Evolutionary conservation across 2,888 invertebrate genomes (phyloP).

Genomic region (Volucella inflata): DNA sequence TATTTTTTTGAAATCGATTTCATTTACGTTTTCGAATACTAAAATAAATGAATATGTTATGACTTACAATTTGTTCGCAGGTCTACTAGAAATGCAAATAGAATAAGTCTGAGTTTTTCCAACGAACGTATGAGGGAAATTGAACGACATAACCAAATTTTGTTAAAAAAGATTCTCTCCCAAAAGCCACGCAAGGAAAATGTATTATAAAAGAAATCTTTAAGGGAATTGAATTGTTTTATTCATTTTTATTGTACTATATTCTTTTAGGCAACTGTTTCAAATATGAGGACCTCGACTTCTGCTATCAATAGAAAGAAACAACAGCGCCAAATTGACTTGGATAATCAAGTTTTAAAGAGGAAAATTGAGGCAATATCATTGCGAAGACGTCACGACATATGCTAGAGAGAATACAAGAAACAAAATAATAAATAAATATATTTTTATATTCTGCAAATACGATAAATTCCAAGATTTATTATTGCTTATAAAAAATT

Average conservation of each 20-base stretch:
- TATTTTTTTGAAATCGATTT: background rate
- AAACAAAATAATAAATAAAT: background rate
- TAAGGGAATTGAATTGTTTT: background rate
- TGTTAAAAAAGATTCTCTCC: conserved; percentile 85
- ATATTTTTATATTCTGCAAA: conserved; percentile 48
- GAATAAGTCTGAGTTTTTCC: conserved; percentile 83
- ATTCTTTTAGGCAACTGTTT: conserved; percentile 1
- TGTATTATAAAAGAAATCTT: background rate
- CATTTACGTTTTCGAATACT: background rate
- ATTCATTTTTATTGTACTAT: background rate
- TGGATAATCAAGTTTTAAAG: conserved; percentile 85
- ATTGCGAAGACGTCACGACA: conserved; percentile 20
- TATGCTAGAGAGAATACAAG: background rate
- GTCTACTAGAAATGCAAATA: conserved; percentile 35
- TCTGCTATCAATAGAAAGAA: conserved; percentile 85
- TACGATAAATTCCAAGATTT: too few species aligned
- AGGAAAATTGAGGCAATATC: conserved; percentile 82
- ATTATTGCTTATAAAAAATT: too few species aligned
- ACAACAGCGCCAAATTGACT: conserved; percentile 85
- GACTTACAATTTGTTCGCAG: background rate
- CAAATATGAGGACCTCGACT: conserved; percentile 76
- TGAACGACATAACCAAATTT: conserved; percentile 86
- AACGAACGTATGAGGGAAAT: conserved; percentile 87
- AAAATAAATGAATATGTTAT: background rate
- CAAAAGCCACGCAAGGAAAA: conserved; percentile 79